Evolutionary conservation across 2,797 vertebrate species (phyloP).

Genomic region (Martes flavigula): DNA sequence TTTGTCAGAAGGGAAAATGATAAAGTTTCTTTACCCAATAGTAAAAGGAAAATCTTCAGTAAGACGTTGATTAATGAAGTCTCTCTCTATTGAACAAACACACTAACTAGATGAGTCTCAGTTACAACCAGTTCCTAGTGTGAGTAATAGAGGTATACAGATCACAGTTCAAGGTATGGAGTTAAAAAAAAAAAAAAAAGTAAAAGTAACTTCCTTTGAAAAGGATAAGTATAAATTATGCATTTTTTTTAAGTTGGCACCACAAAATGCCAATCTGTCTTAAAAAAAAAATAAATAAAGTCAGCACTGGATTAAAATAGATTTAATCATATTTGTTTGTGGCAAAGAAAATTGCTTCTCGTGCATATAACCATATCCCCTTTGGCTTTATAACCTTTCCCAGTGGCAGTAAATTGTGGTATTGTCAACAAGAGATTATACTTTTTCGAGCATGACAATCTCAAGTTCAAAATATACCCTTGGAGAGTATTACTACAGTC

Average conservation of each 20-base stretch:
- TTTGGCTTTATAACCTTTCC: conserved; percentile 41
- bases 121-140: background rate
- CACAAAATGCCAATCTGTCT: conserved; percentile 17
- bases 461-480: conserved; percentile 22
- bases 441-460: conserved; percentile 25
- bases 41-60: background rate
- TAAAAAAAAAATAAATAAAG: conserved; percentile 18
- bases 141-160: background rate
- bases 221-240: background rate
- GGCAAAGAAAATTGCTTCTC: conserved; percentile 61
- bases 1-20: background rate
- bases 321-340: conserved; percentile 61
- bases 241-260: background rate
- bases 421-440: background rate
- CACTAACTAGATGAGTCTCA: background rate
- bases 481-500: background rate
- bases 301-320: conserved; percentile 59
- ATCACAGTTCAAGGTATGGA: background rate
- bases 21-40: background rate
- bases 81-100: background rate
- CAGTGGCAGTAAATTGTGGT: conserved; percentile 11
- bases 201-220: background rate
- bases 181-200: background rate
- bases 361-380: background rate
- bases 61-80: background rate